Percentiles rank a stretch among this genome's conserved stretches.
phyloP scores from a whole-genome alignment of 2,113 vertebrate species.

The Xiphias gladius region DNA sequence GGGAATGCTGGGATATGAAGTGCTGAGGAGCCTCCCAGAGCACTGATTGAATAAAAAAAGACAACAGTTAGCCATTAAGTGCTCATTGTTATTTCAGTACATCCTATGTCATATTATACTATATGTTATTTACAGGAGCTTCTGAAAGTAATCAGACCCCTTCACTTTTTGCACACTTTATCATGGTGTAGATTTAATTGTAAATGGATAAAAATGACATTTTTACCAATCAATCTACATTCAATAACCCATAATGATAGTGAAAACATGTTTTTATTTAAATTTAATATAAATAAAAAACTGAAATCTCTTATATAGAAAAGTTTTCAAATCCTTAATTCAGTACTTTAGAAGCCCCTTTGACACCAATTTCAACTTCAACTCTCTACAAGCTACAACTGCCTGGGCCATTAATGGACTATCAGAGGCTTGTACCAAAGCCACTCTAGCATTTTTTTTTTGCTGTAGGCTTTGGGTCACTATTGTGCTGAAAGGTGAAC shows the following conservation, averaged over 20 bases:
- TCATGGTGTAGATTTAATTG: too few relatives aligned
- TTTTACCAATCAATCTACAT: too few relatives aligned
- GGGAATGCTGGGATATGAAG: conserved; percentile 98
- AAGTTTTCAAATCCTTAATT: too few relatives aligned
- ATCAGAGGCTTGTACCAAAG: background rate
- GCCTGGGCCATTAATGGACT: background rate
- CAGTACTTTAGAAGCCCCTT: too few relatives aligned
- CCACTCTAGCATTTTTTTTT: background rate
- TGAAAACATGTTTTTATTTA: too few relatives aligned
- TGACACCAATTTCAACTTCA: too few relatives aligned
- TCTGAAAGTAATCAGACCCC: too few relatives aligned
- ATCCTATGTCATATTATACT: background rate
- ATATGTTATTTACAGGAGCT: background rate
- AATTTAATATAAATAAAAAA: too few relatives aligned
- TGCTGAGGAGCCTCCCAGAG: conserved; percentile 95
- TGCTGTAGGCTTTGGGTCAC: too few relatives aligned
- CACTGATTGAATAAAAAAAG: conserved; percentile 83
- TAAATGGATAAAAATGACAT: background rate
- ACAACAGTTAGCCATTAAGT: conserved; percentile 1
- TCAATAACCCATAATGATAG: too few relatives aligned
- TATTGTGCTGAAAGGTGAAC: background rate
- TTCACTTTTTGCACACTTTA: too few relatives aligned
- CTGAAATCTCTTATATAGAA: too few relatives aligned
- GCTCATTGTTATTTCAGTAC: background rate
- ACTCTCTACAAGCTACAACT: background rate